Conservation (phyloP, 2,888 invertebrate species). For the Platycheirus rosarum region DNA sequence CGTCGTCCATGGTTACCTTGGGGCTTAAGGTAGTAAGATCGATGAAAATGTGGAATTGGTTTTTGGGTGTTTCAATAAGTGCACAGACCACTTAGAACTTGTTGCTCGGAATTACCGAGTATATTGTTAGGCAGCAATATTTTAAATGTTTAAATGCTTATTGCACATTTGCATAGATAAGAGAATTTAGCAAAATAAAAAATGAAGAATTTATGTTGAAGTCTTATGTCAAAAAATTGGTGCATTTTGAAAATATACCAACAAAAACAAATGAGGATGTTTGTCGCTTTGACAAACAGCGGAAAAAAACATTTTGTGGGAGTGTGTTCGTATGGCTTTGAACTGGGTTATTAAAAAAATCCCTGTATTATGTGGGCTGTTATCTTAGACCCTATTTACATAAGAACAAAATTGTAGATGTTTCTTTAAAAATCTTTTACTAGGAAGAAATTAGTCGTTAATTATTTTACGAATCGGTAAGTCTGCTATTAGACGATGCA, state of each 20-base stretch:
- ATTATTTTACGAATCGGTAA: too few species aligned
- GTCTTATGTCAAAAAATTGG: conserved; percentile 17
- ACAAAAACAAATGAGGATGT: conserved; percentile 57
- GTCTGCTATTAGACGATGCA: too few species aligned
- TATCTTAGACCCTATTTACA: too few species aligned
- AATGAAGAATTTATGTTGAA: not conserved
- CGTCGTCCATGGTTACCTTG: conserved; percentile 58
- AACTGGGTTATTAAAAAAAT: too few species aligned
- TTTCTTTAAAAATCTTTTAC: too few species aligned
- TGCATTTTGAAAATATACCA: conserved; percentile 38
- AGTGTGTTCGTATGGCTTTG: conserved; percentile 13
- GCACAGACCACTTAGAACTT: conserved; percentile 14
- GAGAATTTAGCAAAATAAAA: conserved; percentile 28
- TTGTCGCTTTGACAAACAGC: conserved; percentile 42
- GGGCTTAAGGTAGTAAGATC: conserved; percentile 17
- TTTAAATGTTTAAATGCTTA: not conserved
- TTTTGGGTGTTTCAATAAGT: not conserved
- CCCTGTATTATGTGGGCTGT: too few species aligned
- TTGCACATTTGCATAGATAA: conserved; percentile 17
- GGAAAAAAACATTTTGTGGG: not conserved
- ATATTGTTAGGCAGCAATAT: too few species aligned
- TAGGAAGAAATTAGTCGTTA: too few species aligned
- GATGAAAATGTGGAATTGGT: conserved; percentile 8
- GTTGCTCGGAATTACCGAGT: conserved; percentile 26
- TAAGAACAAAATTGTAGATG: too few species aligned